These are phyloP conservation scores for Caenorhabditis sp. DNA, from an alignment of 2,888 invertebrate genomes.

Conservation along the genomic window DNA sequence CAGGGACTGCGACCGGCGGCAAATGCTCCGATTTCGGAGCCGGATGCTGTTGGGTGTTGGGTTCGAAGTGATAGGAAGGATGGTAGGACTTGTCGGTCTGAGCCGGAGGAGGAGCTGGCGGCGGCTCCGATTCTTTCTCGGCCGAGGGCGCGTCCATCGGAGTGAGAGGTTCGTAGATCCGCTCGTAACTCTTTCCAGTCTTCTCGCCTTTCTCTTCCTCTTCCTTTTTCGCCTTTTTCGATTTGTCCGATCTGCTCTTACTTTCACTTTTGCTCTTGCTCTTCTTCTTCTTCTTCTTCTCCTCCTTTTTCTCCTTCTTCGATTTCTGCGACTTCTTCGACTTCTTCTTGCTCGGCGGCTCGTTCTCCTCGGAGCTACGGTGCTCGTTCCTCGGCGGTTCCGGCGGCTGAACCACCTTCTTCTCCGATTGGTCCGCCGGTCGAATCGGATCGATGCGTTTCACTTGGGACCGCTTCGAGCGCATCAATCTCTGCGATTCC, in stretches of 20 bases:
- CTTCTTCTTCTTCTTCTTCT: neutral
- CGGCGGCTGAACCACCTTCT: neutral
- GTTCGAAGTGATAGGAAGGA: no score
- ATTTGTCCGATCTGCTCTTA: neutral
- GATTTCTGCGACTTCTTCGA: constrained; percentile 1
- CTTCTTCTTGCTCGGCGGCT: neutral
- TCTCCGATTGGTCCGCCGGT: neutral
- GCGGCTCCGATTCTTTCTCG: no score
- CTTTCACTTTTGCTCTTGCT: neutral
- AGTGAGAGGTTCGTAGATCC: neutral
- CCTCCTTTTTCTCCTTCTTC: neutral
- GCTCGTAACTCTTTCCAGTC: no score
- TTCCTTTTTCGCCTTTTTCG: no score
- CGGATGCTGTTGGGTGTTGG: neutral
- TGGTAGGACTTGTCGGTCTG: neutral
- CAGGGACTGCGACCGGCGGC: no score
- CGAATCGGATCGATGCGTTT: constrained; percentile 2
- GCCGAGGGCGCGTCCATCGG: no score
- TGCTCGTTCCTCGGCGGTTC: neutral
- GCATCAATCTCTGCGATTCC: constrained; percentile 11
- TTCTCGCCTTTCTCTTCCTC: no score
- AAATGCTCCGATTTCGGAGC: neutral
- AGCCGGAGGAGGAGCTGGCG: neutral
- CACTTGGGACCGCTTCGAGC: neutral
- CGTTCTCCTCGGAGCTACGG: neutral